Percentiles rank a stretch among this genome's conserved stretches.
Conservation (phyloP, 1,140 invertebrate species). For the Harpegnathos saltator region DNA sequence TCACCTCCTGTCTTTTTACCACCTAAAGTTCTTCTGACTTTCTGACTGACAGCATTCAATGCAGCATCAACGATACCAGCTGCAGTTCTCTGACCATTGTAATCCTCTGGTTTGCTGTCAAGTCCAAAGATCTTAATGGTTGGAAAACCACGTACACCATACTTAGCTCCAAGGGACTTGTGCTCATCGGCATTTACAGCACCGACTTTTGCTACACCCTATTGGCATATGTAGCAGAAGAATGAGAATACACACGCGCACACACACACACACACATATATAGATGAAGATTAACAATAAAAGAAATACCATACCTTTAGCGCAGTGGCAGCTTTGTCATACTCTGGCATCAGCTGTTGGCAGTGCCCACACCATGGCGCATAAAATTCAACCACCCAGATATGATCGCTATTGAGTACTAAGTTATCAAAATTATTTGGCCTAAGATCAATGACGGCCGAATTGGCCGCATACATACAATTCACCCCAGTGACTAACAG, state of each 20-base stretch:
- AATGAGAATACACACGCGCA: conserved; percentile 17
- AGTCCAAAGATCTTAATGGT: conserved; percentile 98
- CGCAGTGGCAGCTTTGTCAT: conserved; percentile 94
- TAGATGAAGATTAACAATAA: neutral
- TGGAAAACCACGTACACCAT: conserved; percentile 96
- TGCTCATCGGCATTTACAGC: conserved; percentile 97
- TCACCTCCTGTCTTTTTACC: conserved; percentile 86
- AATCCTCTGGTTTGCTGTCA: conserved; percentile 94
- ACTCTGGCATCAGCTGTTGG: conserved; percentile 93
- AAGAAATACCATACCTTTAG: conserved; percentile 88
- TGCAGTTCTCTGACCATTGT: conserved; percentile 94
- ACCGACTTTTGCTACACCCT: conserved; percentile 97
- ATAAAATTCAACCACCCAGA: conserved; percentile 98
- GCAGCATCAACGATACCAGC: conserved; percentile 94
- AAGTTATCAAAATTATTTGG: conserved; percentile 95
- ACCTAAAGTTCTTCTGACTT: conserved; percentile 89
- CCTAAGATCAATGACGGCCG: conserved; percentile 96
- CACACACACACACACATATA: too few species aligned
- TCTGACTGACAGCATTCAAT: conserved; percentile 89
- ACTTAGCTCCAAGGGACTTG: conserved; percentile 92
- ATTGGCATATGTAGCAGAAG: conserved; percentile 72
- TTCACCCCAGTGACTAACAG: conserved; percentile 82
- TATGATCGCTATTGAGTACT: conserved; percentile 93
- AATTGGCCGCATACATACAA: conserved; percentile 92
- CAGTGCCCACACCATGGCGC: conserved; percentile 98